Evolutionary conservation across 2,888 invertebrate species (phyloP), one percentile per base, ranked within the genome.

Genomic region (Caenorhabditis doughertyi): DNA sequence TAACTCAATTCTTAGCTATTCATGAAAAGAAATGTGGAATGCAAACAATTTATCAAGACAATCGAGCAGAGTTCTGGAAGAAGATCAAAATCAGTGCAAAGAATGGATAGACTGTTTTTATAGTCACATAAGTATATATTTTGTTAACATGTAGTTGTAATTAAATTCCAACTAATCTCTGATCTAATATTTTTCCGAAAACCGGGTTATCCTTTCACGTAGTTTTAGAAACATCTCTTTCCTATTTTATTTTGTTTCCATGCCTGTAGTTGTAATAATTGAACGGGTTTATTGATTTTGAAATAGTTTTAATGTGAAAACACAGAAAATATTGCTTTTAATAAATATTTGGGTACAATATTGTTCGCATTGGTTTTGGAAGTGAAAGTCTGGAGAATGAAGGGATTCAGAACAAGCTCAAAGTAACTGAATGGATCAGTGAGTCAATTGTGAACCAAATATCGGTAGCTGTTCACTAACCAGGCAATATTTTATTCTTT

Each of bases 1-100:
- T 84, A 1, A 70, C 71, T 13, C 64, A 68, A 29, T 79, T 72
- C 65, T 62, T 89, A 23, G 71, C 68, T 4, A 89, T 89, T 27
- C 77, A 76, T 32, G 82, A 88, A 11, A 88, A 87, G 39, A 88
- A 86, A 29, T 88, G 88, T 58, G 83, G 76, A 42, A 89, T 89
- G 89, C 65, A 76, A 21, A 73, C 82, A 0, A 73, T 81, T 11
- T 87, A 86, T 49, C 85, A 89, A 27, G 79, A 85, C n/a, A 71
- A 79, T 16, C 39, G 89, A 23, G 84, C 83, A 16, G 84, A 85
- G 11, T 89, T 89, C 80, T 89, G 89, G 89, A 87, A 74, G 55
- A 84, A 85, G 39, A 79, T 86, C 25, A 53, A 44, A 11, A 83
- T 86, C 32, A 72, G 70, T 25, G 39, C 83, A 1, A 85, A 85